Evolutionary conservation across 53 echinoderm and acorn worm species (phyloP).

Genomic region (Apostichopus leukothele): DNA sequence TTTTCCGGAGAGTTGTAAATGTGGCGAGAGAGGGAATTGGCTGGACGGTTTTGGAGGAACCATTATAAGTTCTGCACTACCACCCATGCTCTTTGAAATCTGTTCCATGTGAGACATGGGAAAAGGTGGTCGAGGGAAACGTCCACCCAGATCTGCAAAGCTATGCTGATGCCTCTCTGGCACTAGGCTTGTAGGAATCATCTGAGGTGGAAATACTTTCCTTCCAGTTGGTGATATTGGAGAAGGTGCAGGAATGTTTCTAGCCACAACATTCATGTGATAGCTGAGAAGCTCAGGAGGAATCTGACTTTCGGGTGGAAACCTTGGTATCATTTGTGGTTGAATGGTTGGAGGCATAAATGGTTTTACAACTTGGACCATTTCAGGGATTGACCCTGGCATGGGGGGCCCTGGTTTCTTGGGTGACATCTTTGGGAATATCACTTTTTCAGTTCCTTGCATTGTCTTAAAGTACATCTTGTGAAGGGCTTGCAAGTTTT

Average conservation of each 20-base stretch:
- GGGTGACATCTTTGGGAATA: constrained; percentile 36
- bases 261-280: constrained; percentile 15
- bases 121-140: constrained; percentile 23
- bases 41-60: constrained; percentile 10
- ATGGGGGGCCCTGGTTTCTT: neutral
- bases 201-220: neutral
- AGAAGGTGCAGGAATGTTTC: constrained; percentile 10
- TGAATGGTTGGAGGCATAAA: constrained; percentile 32
- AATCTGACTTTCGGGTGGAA: constrained; percentile 36
- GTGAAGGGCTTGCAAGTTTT: constrained; percentile 48
- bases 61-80: neutral
- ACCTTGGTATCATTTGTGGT: constrained; percentile 33
- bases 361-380: constrained; percentile 43
- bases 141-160: neutral
- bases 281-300: constrained; percentile 27
- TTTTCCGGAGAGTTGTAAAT: neutral
- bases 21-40: constrained; percentile 28
- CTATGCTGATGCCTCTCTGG: constrained; percentile 5
- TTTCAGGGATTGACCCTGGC: neutral
- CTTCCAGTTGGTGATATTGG: constrained; percentile 7
- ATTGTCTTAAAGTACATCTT: constrained; percentile 50
- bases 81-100: neutral
- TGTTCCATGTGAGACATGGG: neutral
- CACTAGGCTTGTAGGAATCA: neutral
- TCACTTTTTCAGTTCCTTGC: constrained; percentile 37